A percentile compares a stretch with the other conserved stretches of the same genome.
phyloP scores from a whole-genome alignment of 1,140 invertebrate genomes.

The Dryas iulia region DNA sequence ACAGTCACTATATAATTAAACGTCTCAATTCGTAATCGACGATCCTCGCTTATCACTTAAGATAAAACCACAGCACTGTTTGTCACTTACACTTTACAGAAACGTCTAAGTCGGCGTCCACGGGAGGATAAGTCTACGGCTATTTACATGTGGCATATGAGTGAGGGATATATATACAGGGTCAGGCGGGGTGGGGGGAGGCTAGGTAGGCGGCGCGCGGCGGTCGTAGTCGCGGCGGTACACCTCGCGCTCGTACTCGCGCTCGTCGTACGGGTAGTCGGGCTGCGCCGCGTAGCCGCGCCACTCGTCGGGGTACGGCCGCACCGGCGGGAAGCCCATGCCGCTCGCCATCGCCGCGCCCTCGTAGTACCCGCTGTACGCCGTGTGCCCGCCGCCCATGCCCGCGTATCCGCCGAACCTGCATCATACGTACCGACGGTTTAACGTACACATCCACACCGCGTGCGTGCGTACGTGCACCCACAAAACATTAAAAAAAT shows the following conservation, averaged over 20 bases:
- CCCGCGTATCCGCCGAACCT: slow-evolving; percentile 56
- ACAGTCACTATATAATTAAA: slow-evolving; percentile 57
- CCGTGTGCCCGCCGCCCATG: slow-evolving; percentile 45
- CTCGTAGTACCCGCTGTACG: slow-evolving; percentile 63
- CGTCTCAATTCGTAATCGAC: slow-evolving; percentile 47
- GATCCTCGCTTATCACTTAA: slow-evolving; percentile 74
- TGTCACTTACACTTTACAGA: slow-evolving; percentile 72
- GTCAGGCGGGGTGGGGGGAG: not conserved
- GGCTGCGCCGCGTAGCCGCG: slow-evolving; percentile 59
- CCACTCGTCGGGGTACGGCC: slow-evolving; percentile 70
- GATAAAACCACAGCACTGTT: slow-evolving; percentile 76
- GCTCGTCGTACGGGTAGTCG: slow-evolving; percentile 66
- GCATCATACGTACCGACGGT: not conserved
- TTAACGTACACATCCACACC: too few relatives aligned
- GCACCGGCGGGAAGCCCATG: slow-evolving; percentile 65
- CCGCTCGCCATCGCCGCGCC: slow-evolving; percentile 52
- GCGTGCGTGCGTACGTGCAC: not conserved
- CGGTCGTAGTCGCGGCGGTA: slow-evolving; percentile 72
- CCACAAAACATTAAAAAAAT: not conserved
- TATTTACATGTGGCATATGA: slow-evolving; percentile 63
- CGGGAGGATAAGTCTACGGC: slow-evolving; percentile 57
- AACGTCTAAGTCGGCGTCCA: slow-evolving; percentile 55
- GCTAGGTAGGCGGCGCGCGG: slow-evolving; percentile 68
- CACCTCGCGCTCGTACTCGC: slow-evolving; percentile 70
- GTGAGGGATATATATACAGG: not conserved